Conservation (phyloP, 2,888 invertebrate species). For the Drosophila barbarae region DNA sequence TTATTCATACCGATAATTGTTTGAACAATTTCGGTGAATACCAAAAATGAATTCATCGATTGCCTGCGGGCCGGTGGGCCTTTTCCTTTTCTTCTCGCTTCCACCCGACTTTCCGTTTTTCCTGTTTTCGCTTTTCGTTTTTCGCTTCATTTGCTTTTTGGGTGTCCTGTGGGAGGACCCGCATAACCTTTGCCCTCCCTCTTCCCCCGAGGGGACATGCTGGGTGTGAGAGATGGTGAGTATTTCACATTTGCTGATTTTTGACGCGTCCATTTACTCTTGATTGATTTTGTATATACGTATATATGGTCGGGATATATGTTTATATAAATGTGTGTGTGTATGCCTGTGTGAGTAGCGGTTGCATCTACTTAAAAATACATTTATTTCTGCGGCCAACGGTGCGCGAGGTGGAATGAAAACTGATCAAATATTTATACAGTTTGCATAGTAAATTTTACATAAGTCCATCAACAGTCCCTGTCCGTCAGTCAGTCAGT, state of each 20-base stretch:
- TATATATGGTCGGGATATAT: not conserved
- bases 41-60: conserved; percentile 41
- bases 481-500: conserved; percentile 9
- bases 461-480: conserved; percentile 64
- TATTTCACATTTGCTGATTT: conserved; percentile 50
- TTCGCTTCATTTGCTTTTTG: conserved; percentile 34
- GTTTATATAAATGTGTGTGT: not conserved
- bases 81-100: conserved; percentile 14
- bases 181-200: conserved; percentile 28
- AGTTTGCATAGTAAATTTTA: conserved; percentile 68
- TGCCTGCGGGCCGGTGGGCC: conserved; percentile 21
- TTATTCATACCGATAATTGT: conserved; percentile 44
- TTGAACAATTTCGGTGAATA: conserved; percentile 39
- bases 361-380: conserved; percentile 66
- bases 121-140: conserved; percentile 16
- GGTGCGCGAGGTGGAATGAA: conserved; percentile 23
- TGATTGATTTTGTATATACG: conserved; percentile 42
- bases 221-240: conserved; percentile 27
- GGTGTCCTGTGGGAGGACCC: conserved; percentile 36
- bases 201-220: not conserved
- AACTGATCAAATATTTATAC: conserved; percentile 66
- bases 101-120: not conserved
- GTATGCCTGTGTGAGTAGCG: conserved; percentile 32
- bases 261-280: conserved; percentile 49
- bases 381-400: conserved; percentile 43